Evolutionary conservation across 2,888 invertebrate species (phyloP), one percentile per base, ranked within the genome.

Genomic region (Schizotus pectinicornis): DNA sequence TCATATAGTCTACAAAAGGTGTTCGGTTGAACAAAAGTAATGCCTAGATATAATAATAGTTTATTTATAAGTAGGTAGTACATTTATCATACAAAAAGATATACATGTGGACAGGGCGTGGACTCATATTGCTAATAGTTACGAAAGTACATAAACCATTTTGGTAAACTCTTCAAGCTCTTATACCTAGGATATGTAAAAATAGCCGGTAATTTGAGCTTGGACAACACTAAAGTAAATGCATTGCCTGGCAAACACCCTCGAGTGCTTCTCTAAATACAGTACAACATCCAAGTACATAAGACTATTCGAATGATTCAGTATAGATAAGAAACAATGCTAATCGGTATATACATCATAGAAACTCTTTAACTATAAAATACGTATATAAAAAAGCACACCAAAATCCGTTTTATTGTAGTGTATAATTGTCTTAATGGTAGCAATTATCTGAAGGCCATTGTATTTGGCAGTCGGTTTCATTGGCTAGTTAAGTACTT

Each of bases 241-340:
- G 73, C 73, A 70, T 65, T 58, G 65, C 67, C 73, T 68, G 73
- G 73, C 71, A 69, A 62, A 56, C 48, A 58, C 45, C 43, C 46
- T 54, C 42, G 47, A 51, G 41, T 56, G 39, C 57, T 55, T 58
- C 38, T 48, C 42, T 35, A 46, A 55, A 37, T 58, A 61, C 55
- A 57, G 22, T 50, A 58, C 55, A 51, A 63, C 53, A 61, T 53
- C 54, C 42, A 63, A 47, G 32, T 39, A 42, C 46, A 58, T 43
- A 41, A 47, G 48, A 30, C 47, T 41, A 39, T 45, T 41, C 37
- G 39, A 42, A 42, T 55, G 41, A 43, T 22, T 22, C 22, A 22
- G 22, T 22, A 22, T 22, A 22, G 22, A 22, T 22, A 5, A 38
- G 8, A 42, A 53, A 37, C 7, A 46, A 39, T 39, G 13, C 42